Percentiles rank a stretch among this genome's conserved stretches.
Conservation (phyloP, 2,888 invertebrate genomes). For the Zeuzera pyrina region DNA sequence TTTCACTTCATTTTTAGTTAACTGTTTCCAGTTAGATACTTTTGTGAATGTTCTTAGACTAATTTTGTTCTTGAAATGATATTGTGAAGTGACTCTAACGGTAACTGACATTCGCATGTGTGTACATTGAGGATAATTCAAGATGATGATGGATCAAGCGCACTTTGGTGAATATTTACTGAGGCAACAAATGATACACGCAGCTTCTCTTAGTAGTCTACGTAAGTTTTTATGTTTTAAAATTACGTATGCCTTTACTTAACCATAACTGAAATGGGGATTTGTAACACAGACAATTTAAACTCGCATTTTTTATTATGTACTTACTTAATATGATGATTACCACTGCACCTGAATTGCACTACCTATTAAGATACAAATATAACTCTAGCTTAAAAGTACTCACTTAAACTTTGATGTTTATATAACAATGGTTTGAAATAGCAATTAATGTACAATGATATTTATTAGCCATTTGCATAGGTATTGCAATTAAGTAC, state of each 20-base stretch:
- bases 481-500: no score
- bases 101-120: constrained; percentile 25
- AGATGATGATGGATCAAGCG: constrained; percentile 69
- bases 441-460: no score
- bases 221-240: constrained; percentile 61
- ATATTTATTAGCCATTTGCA: no score
- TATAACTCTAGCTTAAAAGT: no score
- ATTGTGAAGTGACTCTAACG: constrained; percentile 46
- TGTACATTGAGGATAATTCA: constrained; percentile 16
- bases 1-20: no score
- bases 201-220: constrained; percentile 56
- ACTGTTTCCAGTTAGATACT: background rate
- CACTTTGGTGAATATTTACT: constrained; percentile 65
- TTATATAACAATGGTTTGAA: no score
- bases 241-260: background rate
- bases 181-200: constrained; percentile 67
- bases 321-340: no score
- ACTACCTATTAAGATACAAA: no score
- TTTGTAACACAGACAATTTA: background rate
- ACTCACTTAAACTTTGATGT: no score
- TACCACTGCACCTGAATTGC: no score
- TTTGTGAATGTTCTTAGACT: background rate
- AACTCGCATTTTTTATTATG: background rate
- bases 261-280: background rate
- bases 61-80: constrained; percentile 26